Evolutionary conservation across 2,888 invertebrate species (phyloP), one percentile per base, ranked within the genome.

Genomic region (Omphaloscelis lunosa): DNA sequence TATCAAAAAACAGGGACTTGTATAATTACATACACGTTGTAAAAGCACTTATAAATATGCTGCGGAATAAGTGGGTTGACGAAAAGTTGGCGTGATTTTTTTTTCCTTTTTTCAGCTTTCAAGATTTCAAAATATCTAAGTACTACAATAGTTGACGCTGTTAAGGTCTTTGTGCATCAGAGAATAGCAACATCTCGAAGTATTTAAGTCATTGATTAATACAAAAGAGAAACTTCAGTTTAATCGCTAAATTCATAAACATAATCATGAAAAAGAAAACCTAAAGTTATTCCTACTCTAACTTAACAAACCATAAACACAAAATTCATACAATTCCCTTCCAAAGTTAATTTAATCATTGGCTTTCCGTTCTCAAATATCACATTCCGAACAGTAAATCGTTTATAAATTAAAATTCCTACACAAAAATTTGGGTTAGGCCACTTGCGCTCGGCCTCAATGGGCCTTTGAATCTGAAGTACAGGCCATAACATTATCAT

Each of bases 401-500:
- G 73, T 74, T 68, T 68, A 73, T 48, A 83, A 84, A 73, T 83
- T 84, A 75, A 84, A 80, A 83, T 79, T 61, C 69, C 29, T 59
- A 1, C 34, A 72, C 45, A 81, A 83, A 80, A 80, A 80, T 48
- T 62, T 61, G 73, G 73, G 61, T 77, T 61, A 80, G 77, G 77
- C 73, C 84, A 74, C 77, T 84, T 84, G 76, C 63, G 68, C 45
- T 61, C 41, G 75, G 71, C 77, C 80, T 65, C 81, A 81, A 84
- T 81, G 39, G 84, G 79, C 80, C 51, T 48, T 39, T 45, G 58
- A 80, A 63, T 71, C 68, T 72, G 72, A 75, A 79, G 84, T 82
- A 80, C 75, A 77, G 76, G 77, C 77, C 73, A 86, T 84, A 84
- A 85, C 79, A 87, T 88, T 84, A 87, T 86, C 88, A 88, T 87